A percentile compares a stretch with the other conserved stretches of the same genome.
Conservation (phyloP, 2,888 invertebrate species). For the Leptopilina myrica region DNA sequence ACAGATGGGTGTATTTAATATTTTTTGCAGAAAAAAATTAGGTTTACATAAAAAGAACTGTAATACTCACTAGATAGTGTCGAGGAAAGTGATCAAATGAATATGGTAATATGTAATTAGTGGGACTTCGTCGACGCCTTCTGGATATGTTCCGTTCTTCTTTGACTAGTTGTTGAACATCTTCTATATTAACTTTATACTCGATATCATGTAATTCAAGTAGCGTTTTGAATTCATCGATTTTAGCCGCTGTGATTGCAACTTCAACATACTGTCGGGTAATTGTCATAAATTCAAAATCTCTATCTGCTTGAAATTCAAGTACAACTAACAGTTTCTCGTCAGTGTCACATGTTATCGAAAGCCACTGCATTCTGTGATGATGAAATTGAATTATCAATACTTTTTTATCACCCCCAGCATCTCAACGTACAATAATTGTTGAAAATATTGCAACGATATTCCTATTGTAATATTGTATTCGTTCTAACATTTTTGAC, state of each 20-base stretch:
- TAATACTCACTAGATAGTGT: not conserved
- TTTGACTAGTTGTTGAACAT: conserved; percentile 74
- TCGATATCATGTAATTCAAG: conserved; percentile 72
- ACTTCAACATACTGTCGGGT: conserved; percentile 58
- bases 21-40: not conserved
- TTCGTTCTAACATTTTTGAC: too few species aligned
- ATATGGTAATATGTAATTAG: not conserved
- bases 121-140: not conserved
- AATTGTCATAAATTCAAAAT: conserved; percentile 63
- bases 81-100: conserved; percentile 22
- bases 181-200: conserved; percentile 75
- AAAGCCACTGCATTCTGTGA: conserved; percentile 66
- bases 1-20: too few species aligned
- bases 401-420: not conserved
- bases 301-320: conserved; percentile 52
- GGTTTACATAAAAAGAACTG: too few species aligned
- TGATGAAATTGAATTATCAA: not conserved
- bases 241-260: conserved; percentile 62
- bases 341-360: conserved; percentile 56
- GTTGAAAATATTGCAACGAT: too few species aligned
- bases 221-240: conserved; percentile 60
- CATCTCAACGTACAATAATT: too few species aligned
- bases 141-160: conserved; percentile 53
- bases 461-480: too few species aligned
- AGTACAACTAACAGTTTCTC: conserved; percentile 57